Evolutionary conservation across 2,888 invertebrate genomes (phyloP).

Genomic region (Nomada lathburiana): DNA sequence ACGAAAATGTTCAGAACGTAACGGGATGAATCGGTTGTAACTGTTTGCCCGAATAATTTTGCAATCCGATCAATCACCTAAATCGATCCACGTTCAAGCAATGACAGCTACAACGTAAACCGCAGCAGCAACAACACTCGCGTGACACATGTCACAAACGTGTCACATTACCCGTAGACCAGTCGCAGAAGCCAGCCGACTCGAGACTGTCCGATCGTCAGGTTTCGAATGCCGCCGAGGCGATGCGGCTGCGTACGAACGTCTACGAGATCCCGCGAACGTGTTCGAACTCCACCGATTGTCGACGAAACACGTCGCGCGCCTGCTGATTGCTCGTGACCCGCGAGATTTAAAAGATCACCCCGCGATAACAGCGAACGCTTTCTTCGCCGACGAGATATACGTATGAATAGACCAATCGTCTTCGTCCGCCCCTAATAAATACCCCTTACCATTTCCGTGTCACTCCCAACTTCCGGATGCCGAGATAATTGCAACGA

Average conservation of each 20-base stretch:
- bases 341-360: conserved; percentile 41
- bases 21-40: too few relatives aligned
- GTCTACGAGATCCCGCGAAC: conserved; percentile 19
- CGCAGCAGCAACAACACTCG: conserved; percentile 65
- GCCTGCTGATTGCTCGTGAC: background rate
- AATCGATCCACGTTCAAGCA: conserved; percentile 69
- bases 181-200: conserved; percentile 71
- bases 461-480: too few relatives aligned
- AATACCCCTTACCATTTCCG: too few relatives aligned
- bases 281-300: conserved; percentile 7
- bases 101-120: conserved; percentile 59
- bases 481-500: too few relatives aligned
- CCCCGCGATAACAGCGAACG: background rate
- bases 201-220: conserved; percentile 69
- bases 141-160: conserved; percentile 72
- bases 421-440: too few relatives aligned
- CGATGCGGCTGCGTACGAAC: conserved; percentile 46
- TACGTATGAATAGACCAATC: too few relatives aligned
- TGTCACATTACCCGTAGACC: conserved; percentile 66
- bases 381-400: background rate
- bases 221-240: conserved; percentile 58
- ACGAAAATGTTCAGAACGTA: background rate
- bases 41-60: background rate
- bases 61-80: conserved; percentile 65
- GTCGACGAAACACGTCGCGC: background rate